Base-by-base conservation (phyloP, 2,888 invertebrate species). In the Erebia aethiops region DNA sequence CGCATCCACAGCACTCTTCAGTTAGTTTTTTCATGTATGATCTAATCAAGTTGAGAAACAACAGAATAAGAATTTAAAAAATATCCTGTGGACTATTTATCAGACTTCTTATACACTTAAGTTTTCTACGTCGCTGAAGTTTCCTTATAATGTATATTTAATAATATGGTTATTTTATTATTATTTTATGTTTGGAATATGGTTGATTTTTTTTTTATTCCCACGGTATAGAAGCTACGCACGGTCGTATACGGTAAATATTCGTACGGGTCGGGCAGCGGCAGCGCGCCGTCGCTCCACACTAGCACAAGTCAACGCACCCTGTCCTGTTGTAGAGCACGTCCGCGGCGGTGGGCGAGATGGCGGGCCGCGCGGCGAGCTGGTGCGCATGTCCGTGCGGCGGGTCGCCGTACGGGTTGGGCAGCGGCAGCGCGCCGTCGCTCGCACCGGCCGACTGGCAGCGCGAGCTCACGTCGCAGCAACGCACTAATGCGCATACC, bases 1-100 rank as follows among this genome's bases (percentile, higher is more conserved):
- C 99, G 64, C 97, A 97, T 58, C 96, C 96, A 88, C 97, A 98
- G 61, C 98, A 97, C 84, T 99, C 99, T 89, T 99, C 99, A 16
- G 99, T 97, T 58, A 99, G 93, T 89, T 99, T 99, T 88, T 99
- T 99, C 83, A 99, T 96, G 86, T 98, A 98, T 1, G 87, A 85
- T 18, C 92, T 92, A 60, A 60, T 49, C 51, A 8, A 57, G 54
- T 57, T 14, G 18, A 7, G 13, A 61, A 60, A 16, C 16, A 43
- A 18, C 5, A 18, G 16, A 18, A 58, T 21, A 58, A 14, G 5
- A 1, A 16, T n/a, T n/a, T n/a, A n/a, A 21, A 9, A 10, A 21
- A 8, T 16, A 11, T 2, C 5, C 16, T 8, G 14, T 52, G 16
- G 11, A 46, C 46, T 3, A 26, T 3, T 46, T 16, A n/a, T n/a